Evolutionary conservation across 2,888 invertebrate genomes (phyloP).

Genomic region (Ormyrus labotus): DNA sequence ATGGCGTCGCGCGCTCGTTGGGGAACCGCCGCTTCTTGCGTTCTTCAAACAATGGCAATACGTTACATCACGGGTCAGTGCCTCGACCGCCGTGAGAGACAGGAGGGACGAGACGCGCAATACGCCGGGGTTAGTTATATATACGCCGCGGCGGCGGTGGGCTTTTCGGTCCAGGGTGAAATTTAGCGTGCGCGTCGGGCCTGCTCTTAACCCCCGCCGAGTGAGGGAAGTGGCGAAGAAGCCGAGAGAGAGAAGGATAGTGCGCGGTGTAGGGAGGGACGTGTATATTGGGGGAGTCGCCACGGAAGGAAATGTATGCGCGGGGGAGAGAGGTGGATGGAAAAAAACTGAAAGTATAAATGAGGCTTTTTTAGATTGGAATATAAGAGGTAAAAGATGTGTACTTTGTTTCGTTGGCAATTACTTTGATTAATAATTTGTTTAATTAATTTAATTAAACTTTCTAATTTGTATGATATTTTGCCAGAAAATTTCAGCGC

Average conservation of each 20-base stretch:
- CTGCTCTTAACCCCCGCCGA: too few relatives aligned
- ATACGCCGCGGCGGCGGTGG: slow-evolving; percentile 53
- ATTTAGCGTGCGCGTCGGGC: slow-evolving; percentile 63
- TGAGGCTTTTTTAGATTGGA: background rate
- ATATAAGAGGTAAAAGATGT: too few relatives aligned
- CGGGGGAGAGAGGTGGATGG: background rate
- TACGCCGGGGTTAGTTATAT: background rate
- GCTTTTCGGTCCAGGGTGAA: slow-evolving; percentile 61
- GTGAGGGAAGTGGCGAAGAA: too few relatives aligned
- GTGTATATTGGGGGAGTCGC: too few relatives aligned
- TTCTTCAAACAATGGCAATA: slow-evolving; percentile 73
- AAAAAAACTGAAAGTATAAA: background rate
- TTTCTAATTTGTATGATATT: too few relatives aligned
- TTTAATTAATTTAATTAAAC: too few relatives aligned
- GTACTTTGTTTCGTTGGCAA: too few relatives aligned
- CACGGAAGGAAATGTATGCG: background rate
- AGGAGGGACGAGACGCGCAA: slow-evolving; percentile 17
- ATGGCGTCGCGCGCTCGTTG: background rate
- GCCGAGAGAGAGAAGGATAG: too few relatives aligned
- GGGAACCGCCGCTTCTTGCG: slow-evolving; percentile 51
- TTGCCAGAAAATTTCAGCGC: too few relatives aligned
- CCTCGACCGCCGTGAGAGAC: slow-evolving; percentile 58
- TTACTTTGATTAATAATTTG: too few relatives aligned
- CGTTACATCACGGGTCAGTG: slow-evolving; percentile 69
- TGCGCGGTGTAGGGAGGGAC: too few relatives aligned